These are phyloP conservation scores for Pelecanoides urinatrix DNA, from an alignment of 2,113 vertebrate genomes.

Conservation along the genomic window DNA sequence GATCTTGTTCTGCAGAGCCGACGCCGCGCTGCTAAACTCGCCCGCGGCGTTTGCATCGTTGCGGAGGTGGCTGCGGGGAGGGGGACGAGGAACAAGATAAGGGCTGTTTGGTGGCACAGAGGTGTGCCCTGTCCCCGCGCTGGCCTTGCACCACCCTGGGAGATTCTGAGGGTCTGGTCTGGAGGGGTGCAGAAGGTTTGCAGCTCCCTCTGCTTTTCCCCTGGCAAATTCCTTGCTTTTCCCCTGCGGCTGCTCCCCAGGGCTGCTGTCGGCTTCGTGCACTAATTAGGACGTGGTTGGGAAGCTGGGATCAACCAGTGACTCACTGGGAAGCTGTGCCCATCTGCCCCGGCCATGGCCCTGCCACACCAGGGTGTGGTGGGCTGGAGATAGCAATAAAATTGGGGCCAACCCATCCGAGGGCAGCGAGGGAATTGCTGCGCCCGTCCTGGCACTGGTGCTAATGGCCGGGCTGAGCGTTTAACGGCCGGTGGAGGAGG, in stretches of 20 bases:
- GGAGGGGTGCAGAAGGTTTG: neutral
- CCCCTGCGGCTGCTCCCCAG: neutral
- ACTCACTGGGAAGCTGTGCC: neutral
- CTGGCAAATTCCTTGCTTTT: neutral
- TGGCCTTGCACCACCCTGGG: neutral
- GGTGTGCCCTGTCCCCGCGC: neutral
- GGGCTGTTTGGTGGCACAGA: neutral
- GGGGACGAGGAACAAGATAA: neutral
- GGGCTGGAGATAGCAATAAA: neutral
- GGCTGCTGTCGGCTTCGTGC: neutral
- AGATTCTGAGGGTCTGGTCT: neutral
- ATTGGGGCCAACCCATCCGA: fast-evolving
- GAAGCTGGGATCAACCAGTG: neutral
- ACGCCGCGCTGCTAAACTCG: neutral
- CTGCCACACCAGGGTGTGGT: neutral
- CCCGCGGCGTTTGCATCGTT: neutral
- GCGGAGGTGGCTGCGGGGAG: neutral
- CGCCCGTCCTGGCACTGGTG: neutral
- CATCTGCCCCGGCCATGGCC: neutral
- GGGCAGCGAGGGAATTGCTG: neutral
- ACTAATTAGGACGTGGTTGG: neutral
- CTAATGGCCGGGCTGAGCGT: neutral
- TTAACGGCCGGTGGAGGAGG: neutral
- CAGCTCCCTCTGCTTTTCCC: neutral
- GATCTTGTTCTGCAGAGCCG: neutral